These are phyloP conservation scores for Sebastolobus alascanus DNA, from an alignment of 2,797 vertebrate species.

Conservation along the genomic window DNA sequence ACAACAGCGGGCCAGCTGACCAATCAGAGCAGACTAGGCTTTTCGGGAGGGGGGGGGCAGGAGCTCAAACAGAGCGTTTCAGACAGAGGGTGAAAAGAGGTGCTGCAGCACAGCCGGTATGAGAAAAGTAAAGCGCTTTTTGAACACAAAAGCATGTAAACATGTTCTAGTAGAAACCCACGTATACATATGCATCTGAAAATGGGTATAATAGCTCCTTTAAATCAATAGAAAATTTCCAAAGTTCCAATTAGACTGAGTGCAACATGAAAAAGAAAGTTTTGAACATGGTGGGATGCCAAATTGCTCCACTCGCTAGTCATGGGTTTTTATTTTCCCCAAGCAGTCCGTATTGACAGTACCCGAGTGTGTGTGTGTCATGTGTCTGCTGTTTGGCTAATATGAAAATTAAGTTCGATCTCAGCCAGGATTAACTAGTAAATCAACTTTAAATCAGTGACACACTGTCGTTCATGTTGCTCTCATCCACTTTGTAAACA, in stretches of 20 bases:
- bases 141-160: too few species aligned
- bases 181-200: too few species aligned
- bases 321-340: neutral
- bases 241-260: neutral
- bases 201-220: neutral
- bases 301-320: neutral
- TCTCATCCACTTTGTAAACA: constrained; percentile 34
- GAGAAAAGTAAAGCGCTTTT: too few species aligned
- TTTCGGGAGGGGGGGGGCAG: too few species aligned
- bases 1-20: too few species aligned
- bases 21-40: too few species aligned
- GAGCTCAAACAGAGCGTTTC: too few species aligned
- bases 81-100: too few species aligned
- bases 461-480: constrained; percentile 40
- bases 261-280: neutral
- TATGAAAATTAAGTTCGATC: constrained; percentile 60
- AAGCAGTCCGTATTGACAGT: constrained; percentile 1
- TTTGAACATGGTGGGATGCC: neutral
- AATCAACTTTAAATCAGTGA: constrained; percentile 49
- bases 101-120: too few species aligned
- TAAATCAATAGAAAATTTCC: neutral
- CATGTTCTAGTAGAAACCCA: too few species aligned
- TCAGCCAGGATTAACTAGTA: constrained; percentile 26
- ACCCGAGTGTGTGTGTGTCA: constrained; percentile 21
- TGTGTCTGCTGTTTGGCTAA: constrained; percentile 58